A percentile compares a stretch with the other conserved stretches of the same genome.
Conservation (phyloP, 2,797 vertebrate genomes). For the Limosa lapponica region DNA sequence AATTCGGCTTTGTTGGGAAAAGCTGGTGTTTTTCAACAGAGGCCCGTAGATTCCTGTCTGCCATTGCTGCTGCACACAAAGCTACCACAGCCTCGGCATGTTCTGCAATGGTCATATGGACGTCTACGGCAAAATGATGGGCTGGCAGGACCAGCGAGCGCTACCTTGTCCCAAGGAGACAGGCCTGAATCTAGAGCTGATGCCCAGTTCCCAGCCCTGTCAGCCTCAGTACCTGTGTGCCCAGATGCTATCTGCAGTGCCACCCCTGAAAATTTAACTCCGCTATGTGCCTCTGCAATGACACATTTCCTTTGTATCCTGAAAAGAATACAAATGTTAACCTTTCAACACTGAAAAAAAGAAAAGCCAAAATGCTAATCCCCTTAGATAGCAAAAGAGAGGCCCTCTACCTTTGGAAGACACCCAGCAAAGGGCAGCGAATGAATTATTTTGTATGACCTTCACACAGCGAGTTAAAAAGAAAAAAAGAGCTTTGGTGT, state of each 20-base stretch:
- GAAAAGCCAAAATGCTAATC: not conserved
- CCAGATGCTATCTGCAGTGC: not conserved
- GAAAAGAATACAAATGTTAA: not conserved
- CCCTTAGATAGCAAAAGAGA: not conserved
- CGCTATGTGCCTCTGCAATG: not conserved
- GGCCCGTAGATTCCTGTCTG: not conserved
- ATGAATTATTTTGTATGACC: not conserved
- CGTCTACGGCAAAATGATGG: not conserved
- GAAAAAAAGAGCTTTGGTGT: not conserved
- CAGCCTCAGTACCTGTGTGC: not conserved
- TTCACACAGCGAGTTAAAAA: not conserved
- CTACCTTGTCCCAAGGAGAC: not conserved
- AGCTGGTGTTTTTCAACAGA: not conserved
- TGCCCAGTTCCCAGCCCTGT: not conserved
- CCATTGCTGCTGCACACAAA: not conserved
- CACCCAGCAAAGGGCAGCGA: not conserved
- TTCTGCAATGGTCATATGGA: not conserved
- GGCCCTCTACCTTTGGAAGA: not conserved
- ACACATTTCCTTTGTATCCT: not conserved
- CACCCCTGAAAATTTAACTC: not conserved
- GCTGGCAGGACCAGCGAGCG: fast-evolving
- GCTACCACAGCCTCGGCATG: fast-evolving
- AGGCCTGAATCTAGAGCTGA: not conserved
- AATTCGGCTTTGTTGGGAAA: not conserved
- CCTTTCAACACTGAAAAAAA: not conserved